These are phyloP conservation scores for Eidolon helvum DNA, from an alignment of 2,113 vertebrate genomes.

Conservation along the genomic window DNA sequence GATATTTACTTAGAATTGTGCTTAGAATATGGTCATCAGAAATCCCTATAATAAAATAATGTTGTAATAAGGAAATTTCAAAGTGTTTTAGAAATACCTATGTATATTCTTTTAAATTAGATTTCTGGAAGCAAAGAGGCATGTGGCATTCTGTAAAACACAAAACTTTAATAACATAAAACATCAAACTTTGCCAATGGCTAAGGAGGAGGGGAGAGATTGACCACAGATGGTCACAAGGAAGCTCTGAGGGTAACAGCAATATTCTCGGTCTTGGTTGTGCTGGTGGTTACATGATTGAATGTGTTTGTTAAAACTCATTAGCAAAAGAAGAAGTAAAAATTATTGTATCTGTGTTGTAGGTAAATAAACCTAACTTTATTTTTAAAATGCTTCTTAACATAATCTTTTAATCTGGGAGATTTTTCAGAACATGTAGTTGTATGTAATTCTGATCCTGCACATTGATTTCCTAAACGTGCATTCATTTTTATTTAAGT, in stretches of 20 bases:
- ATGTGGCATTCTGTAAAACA: not conserved
- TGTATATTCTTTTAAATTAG: not conserved
- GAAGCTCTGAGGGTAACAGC: not conserved
- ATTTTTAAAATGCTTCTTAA: not conserved
- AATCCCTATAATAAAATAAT: not conserved
- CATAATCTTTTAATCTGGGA: not conserved
- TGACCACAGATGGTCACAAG: not conserved
- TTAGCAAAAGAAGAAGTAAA: not conserved
- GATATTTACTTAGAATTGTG: not conserved
- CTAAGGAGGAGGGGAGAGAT: not conserved
- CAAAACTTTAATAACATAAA: not conserved
- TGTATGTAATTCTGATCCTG: not conserved
- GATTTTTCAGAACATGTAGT: not conserved
- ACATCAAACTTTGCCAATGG: not conserved
- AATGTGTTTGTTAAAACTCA: not conserved
- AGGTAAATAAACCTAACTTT: not conserved
- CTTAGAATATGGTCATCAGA: not conserved
- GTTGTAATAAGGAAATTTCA: not conserved
- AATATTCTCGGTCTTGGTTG: not conserved
- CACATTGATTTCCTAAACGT: conserved; percentile 82
- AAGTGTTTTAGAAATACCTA: conserved; percentile 37
- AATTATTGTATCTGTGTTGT: not conserved
- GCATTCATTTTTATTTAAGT: conserved; percentile 87
- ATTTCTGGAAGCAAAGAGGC: conserved; percentile 4
- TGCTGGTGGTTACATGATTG: not conserved